These are phyloP conservation scores for Stegodyphus mimosarum DNA, from an alignment of 1,140 invertebrate species.

Conservation along the genomic window DNA sequence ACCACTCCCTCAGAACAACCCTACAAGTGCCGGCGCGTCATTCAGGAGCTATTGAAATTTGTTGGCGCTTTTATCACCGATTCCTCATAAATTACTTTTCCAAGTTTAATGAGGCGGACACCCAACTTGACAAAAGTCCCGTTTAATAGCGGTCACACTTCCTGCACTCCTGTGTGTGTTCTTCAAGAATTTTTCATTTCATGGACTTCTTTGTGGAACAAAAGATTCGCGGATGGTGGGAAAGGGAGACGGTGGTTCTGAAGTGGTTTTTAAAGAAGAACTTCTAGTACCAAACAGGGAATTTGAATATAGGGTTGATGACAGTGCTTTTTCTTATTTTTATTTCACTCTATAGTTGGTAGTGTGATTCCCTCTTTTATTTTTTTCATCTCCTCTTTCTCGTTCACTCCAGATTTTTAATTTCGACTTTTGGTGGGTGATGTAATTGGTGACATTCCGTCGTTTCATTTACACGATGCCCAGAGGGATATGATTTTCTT, in stretches of 20 bases:
- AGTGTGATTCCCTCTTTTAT: background rate
- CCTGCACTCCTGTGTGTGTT: conserved; percentile 38
- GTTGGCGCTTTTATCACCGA: conserved; percentile 43
- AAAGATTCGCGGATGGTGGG: conserved; percentile 15
- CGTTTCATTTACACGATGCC: conserved; percentile 50
- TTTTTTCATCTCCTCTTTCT: conserved; percentile 2
- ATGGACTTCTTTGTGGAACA: conserved; percentile 40
- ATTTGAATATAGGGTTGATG: conserved; percentile 45
- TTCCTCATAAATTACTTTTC: conserved; percentile 60
- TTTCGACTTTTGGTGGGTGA: conserved; percentile 26
- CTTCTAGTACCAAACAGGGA: conserved; percentile 32
- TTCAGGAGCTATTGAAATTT: conserved; percentile 48
- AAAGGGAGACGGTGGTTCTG: background rate
- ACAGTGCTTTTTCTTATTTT: conserved; percentile 8
- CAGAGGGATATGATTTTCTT: conserved; percentile 48
- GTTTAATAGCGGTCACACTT: conserved; percentile 56
- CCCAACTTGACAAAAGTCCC: conserved; percentile 57
- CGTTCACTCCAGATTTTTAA: conserved; percentile 39
- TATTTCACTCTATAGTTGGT: background rate
- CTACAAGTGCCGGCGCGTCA: conserved; percentile 46
- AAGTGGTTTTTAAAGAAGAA: conserved; percentile 55
- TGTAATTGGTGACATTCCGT: conserved; percentile 54
- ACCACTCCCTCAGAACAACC: conserved; percentile 43
- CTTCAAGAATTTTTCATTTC: conserved; percentile 59
- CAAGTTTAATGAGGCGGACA: conserved; percentile 58